These are phyloP conservation scores for Torymus texanus DNA, from an alignment of 2,888 invertebrate genomes.

Conservation along the genomic window DNA sequence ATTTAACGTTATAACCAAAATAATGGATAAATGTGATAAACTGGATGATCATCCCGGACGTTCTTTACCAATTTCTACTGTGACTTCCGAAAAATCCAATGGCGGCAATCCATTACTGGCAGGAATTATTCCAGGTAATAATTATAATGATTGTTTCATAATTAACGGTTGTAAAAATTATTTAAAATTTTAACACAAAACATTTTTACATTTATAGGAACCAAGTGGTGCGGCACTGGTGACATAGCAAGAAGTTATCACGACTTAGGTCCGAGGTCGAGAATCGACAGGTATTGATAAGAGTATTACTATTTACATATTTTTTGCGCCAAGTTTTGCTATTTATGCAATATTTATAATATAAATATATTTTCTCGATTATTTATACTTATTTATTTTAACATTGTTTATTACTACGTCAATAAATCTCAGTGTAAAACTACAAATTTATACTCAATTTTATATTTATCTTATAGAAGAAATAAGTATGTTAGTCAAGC, in stretches of 20 bases:
- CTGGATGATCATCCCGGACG: conserved; percentile 75
- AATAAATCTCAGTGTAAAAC: too few relatives aligned
- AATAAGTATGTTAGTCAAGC: too few relatives aligned
- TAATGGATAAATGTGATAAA: conserved; percentile 88
- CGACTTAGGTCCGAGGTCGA: conserved; percentile 85
- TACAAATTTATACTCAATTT: too few relatives aligned
- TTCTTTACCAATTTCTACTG: conserved; percentile 34
- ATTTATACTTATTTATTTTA: too few relatives aligned
- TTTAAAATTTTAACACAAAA: conserved; percentile 5
- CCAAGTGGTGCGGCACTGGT: conserved; percentile 95
- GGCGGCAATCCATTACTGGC: conserved; percentile 84
- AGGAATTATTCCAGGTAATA: conserved; percentile 87
- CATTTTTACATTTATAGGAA: conserved; percentile 80
- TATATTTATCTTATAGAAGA: too few relatives aligned
- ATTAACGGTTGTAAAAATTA: conserved; percentile 3
- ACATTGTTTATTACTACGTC: too few relatives aligned
- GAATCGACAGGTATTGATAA: conserved; percentile 67
- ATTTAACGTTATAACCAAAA: conserved; percentile 85
- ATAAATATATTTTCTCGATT: too few relatives aligned
- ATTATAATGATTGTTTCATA: background rate
- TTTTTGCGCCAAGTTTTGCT: too few relatives aligned
- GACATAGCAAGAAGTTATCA: conserved; percentile 90
- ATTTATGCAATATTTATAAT: too few relatives aligned
- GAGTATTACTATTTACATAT: too few relatives aligned
- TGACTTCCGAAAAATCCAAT: conserved; percentile 42